A percentile compares a stretch with the other conserved stretches of the same genome.
These are phyloP conservation scores for Mesoclemmys tuberculata DNA, from an alignment of 2,113 vertebrate genomes.

Conservation along the genomic window DNA sequence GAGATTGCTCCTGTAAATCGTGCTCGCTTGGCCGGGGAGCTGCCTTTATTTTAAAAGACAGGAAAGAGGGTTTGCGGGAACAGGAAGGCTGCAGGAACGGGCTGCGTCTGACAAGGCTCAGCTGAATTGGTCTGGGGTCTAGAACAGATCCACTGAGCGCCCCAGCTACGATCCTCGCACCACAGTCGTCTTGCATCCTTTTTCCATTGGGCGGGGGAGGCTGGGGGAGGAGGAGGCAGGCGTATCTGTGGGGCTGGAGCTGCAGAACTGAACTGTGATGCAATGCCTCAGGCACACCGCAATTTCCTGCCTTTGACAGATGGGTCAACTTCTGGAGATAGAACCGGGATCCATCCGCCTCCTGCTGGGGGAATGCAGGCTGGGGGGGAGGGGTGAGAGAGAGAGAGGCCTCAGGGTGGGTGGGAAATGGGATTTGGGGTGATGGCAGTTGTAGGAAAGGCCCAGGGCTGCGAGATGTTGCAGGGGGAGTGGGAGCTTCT, in stretches of 20 bases:
- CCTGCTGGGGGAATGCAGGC: not conserved
- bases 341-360: not conserved
- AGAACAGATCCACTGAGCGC: not conserved
- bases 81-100: too few species aligned
- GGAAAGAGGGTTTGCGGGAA: not conserved
- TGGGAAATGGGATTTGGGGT: too few species aligned
- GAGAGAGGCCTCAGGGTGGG: too few species aligned
- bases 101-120: too few species aligned
- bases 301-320: not conserved
- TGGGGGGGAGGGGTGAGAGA: too few species aligned
- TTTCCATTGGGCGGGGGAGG: too few species aligned
- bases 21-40: not conserved
- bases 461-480: not conserved
- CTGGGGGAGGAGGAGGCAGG: not conserved
- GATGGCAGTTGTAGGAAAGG: not conserved
- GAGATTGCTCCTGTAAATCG: not conserved
- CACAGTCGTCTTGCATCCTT: not conserved
- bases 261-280: not conserved
- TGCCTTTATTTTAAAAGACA: not conserved
- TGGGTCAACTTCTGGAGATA: not conserved
- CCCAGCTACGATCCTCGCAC: not conserved
- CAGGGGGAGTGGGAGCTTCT: not conserved
- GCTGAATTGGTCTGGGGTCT: not conserved
- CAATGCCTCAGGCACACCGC: not conserved
- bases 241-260: not conserved